Evolutionary conservation across 2,888 invertebrate genomes (phyloP), one percentile per base, ranked within the genome.

Genomic region (Portevinia maculata): DNA sequence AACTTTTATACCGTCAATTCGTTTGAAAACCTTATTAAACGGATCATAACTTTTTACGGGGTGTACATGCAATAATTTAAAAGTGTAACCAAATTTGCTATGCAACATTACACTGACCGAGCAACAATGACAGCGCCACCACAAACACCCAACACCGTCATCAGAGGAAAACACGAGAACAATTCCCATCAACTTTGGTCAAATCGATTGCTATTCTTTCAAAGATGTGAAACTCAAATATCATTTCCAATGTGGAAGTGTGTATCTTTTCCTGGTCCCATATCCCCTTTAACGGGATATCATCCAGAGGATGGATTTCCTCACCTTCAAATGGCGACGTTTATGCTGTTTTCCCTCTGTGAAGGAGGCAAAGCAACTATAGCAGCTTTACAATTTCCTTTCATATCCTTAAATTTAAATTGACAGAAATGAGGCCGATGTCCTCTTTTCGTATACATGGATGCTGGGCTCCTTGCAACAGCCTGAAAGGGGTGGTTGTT

Each of bases 11-110:
- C 15, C 67, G 57, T 62, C 83, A 73, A 83, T 83, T 83, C 67
- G 67, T 78, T 83, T 71, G 28, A 62, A 79, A 84, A 79, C 79
- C 84, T 84, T 79, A 79, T 84, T 79, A 84, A 84, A 84, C 79
- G 84, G 79, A 73, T 79, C 84, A 84, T 84, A 84, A 69, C 73
- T 64, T 79, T 79, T 84, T 79, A 84, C 73, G 52, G 73, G 39
- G 73, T 83, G 73, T 78, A 78, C 83, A 78, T 52, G 83, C 55
- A 71, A 73, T 83, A 76, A 83, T 83, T 83, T 78, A 76, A 78
- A 73, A 76, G 71, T 73, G 71, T 83, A 67, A 67, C 71, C 78
- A 67, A 78, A 78, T 78, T 78, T 83, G 76, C 55, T 78, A 60
- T 83, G 83, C 78, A 67, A 83, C 83, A 83, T 78, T 83, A 83